Evolutionary conservation across 1,140 invertebrate species (phyloP).

Genomic region (Diorhabda elongata): DNA sequence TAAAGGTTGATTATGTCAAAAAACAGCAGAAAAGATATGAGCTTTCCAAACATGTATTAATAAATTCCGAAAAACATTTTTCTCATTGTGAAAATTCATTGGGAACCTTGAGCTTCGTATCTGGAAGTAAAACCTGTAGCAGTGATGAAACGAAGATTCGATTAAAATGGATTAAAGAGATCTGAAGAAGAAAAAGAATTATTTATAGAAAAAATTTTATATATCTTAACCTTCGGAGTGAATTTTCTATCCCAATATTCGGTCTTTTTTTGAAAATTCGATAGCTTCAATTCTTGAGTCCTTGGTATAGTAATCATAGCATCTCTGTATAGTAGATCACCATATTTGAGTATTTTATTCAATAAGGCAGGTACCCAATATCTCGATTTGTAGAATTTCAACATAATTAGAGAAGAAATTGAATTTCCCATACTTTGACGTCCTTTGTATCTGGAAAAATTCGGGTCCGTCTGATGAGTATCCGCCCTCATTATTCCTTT

Average conservation of each 20-base stretch:
- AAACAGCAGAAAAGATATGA: too few species aligned
- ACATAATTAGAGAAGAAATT: conserved; percentile 37
- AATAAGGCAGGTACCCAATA: conserved; percentile 38
- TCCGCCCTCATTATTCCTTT: conserved; percentile 37
- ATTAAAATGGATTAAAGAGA: too few species aligned
- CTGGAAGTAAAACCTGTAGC: too few species aligned
- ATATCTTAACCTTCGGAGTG: background rate
- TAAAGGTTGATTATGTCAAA: too few species aligned
- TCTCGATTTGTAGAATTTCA: conserved; percentile 33
- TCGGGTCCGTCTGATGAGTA: conserved; percentile 36
- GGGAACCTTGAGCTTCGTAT: too few species aligned
- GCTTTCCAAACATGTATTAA: too few species aligned
- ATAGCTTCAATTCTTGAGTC: conserved; percentile 22
- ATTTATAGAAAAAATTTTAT: too few species aligned
- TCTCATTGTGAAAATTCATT: too few species aligned
- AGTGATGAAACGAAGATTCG: too few species aligned
- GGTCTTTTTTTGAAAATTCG: conserved; percentile 24
- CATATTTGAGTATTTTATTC: conserved; percentile 36
- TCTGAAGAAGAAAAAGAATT: too few species aligned
- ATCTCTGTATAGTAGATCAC: conserved; percentile 30
- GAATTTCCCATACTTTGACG: conserved; percentile 39
- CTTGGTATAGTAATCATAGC: conserved; percentile 29
- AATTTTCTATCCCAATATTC: conserved; percentile 25
- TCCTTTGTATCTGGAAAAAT: conserved; percentile 36
- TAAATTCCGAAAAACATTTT: too few species aligned